phyloP scores from a whole-genome alignment of 2,888 invertebrate species.

The Xanthorhoe designata region DNA sequence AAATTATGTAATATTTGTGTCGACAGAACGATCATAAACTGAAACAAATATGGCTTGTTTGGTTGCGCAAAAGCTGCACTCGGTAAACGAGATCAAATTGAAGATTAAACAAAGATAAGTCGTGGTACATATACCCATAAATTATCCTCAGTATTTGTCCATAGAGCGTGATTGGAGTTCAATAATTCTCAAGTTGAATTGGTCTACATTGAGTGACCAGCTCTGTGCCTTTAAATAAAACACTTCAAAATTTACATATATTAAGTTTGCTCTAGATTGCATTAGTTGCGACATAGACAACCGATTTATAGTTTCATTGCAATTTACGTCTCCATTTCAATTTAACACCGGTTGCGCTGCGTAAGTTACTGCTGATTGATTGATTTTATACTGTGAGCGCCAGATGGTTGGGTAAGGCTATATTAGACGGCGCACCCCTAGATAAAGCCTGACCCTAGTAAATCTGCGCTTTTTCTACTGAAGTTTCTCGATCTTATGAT shows the following conservation, averaged over 20 bases:
- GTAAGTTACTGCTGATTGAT: constrained; percentile 26
- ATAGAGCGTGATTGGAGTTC: constrained; percentile 44
- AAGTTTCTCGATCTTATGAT: neutral
- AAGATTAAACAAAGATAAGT: constrained; percentile 27
- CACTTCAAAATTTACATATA: constrained; percentile 71
- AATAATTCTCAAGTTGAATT: constrained; percentile 49
- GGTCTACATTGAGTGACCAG: constrained; percentile 61
- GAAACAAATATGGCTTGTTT: constrained; percentile 24
- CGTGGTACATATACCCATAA: constrained; percentile 30
- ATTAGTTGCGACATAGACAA: constrained; percentile 61
- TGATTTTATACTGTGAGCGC: constrained; percentile 21
- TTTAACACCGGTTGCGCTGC: constrained; percentile 50
- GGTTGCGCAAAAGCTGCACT: constrained; percentile 27
- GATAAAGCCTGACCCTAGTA: constrained; percentile 3
- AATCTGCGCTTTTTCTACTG: neutral
- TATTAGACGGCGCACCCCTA: constrained; percentile 10
- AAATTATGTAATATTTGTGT: constrained; percentile 34
- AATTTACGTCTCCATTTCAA: constrained; percentile 65
- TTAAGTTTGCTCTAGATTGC: constrained; percentile 71
- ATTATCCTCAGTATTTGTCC: constrained; percentile 43
- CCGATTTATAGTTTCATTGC: constrained; percentile 60
- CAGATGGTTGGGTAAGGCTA: constrained; percentile 21
- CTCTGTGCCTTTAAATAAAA: constrained; percentile 59
- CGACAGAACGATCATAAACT: constrained; percentile 18
- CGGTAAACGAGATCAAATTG: constrained; percentile 24